phyloP scores from a whole-genome alignment of 2,113 vertebrate genomes.

The Anhinga rufa region DNA sequence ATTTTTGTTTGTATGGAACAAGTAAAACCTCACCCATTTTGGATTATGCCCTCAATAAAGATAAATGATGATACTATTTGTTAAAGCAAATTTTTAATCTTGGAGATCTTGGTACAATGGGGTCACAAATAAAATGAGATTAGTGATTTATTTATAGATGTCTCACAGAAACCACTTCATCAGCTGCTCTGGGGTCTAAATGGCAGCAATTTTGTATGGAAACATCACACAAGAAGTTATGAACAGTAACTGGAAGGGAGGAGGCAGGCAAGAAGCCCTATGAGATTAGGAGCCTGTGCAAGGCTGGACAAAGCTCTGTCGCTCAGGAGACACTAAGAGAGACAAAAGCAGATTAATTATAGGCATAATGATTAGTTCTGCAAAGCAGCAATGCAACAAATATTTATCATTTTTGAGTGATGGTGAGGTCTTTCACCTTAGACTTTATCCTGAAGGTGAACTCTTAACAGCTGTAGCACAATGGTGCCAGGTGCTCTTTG shows the following conservation, averaged over 20 bases:
- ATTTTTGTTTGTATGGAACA: background rate
- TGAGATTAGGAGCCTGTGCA: background rate
- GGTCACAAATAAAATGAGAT: background rate
- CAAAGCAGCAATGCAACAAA: background rate
- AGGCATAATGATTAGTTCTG: background rate
- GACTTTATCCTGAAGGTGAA: constrained; percentile 27
- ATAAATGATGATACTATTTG: background rate
- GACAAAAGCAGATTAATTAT: background rate
- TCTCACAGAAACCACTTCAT: background rate
- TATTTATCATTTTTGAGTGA: background rate
- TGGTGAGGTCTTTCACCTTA: background rate
- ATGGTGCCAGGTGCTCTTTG: background rate
- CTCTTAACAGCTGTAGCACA: background rate
- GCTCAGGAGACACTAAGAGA: background rate
- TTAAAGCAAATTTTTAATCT: background rate
- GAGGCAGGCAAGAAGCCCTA: background rate
- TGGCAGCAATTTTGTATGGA: background rate
- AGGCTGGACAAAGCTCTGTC: background rate
- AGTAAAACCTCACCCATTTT: background rate
- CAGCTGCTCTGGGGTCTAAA: background rate
- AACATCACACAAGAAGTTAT: background rate
- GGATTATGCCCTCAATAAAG: background rate
- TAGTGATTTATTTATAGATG: background rate
- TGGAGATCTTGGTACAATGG: background rate
- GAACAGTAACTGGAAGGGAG: background rate